Conservation (phyloP, 2,113 vertebrate species). For the Dolichotis patagonum region DNA sequence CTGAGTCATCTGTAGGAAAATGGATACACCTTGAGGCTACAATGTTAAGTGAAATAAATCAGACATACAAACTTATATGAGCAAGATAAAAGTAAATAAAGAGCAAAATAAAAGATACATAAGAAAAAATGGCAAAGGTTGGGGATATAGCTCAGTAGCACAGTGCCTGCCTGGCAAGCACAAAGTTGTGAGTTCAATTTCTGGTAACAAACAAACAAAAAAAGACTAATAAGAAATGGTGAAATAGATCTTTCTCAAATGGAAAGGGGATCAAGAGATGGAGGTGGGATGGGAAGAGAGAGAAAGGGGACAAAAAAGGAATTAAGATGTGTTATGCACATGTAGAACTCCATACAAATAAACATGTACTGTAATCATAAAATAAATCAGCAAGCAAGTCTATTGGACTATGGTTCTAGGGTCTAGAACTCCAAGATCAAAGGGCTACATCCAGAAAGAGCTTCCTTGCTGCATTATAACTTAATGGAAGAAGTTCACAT, state of each 20-base stretch:
- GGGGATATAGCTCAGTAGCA: too few species aligned
- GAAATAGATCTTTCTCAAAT: neutral
- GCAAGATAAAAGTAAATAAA: neutral
- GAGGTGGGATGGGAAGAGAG: neutral
- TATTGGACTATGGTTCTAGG: neutral
- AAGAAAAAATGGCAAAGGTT: neutral
- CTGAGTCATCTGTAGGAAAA: neutral
- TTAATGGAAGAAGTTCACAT: neutral
- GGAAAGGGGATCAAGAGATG: neutral
- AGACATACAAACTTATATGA: neutral
- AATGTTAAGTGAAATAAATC: neutral
- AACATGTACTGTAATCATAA: neutral
- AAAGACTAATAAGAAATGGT: neutral
- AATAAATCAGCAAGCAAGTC: neutral
- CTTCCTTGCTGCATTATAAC: neutral
- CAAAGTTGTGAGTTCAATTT: too few species aligned
- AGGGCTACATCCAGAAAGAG: neutral
- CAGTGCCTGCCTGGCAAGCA: too few species aligned
- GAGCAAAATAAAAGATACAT: neutral
- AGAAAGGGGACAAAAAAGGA: neutral
- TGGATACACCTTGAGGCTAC: neutral
- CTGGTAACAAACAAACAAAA: neutral
- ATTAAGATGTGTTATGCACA: neutral
- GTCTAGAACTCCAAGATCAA: neutral
- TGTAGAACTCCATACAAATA: neutral